Evolutionary conservation across 2,888 invertebrate species (phyloP).

Genomic region (Heliconius sara): DNA sequence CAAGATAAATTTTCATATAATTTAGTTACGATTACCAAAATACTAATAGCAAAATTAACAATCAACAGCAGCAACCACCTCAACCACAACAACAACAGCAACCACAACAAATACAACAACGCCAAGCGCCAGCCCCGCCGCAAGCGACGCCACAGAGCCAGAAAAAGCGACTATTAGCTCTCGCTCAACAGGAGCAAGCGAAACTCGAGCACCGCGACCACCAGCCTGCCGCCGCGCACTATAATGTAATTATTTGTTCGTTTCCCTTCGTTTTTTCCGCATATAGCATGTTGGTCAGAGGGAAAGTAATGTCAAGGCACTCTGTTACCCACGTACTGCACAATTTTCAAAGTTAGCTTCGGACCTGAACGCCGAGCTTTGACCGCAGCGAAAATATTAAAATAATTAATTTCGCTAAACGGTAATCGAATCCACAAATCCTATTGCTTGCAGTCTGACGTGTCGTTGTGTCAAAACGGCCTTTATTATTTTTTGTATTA

Average conservation of each 20-base stretch:
- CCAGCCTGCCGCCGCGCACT: slow-evolving; percentile 54
- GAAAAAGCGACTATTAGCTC: slow-evolving; percentile 94
- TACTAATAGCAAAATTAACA: neutral
- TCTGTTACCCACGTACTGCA: no score
- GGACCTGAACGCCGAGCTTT: neutral
- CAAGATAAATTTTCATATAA: neutral
- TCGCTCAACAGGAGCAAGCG: slow-evolving; percentile 87
- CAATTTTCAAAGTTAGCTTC: no score
- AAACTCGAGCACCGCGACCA: slow-evolving; percentile 79
- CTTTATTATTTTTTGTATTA: neutral
- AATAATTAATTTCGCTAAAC: neutral
- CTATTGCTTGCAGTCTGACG: neutral
- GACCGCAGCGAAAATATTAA: neutral
- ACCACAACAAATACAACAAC: slow-evolving; percentile 47
- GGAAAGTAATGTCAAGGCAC: no score
- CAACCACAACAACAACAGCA: slow-evolving; percentile 43
- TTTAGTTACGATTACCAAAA: neutral
- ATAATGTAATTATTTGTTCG: slow-evolving; percentile 54
- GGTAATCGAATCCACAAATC: neutral
- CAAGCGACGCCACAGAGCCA: slow-evolving; percentile 88
- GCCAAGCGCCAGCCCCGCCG: slow-evolving; percentile 55
- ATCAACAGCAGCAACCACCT: slow-evolving; percentile 44
- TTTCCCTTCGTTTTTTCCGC: neutral
- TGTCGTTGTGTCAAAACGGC: neutral
- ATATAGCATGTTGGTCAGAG: no score